Percentiles rank a stretch among this genome's conserved stretches.
Evolutionary conservation across 53 echinoderm and acorn worm genomes (phyloP).

Genomic region (Echinometra lucunter): DNA sequence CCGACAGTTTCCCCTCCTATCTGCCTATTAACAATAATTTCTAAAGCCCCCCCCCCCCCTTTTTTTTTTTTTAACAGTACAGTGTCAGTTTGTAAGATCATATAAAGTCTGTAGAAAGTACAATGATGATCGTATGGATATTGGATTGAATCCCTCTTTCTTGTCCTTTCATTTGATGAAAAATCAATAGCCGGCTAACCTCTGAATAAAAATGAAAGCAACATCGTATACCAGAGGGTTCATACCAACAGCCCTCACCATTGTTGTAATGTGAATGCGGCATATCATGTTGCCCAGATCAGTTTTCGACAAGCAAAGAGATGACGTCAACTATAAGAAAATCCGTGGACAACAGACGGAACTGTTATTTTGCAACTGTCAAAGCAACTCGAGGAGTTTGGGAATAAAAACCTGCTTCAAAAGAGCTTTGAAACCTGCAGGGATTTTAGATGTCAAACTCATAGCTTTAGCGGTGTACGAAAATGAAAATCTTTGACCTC

Average conservation of each 20-base stretch:
- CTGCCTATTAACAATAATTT: no score
- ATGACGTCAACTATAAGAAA: background rate
- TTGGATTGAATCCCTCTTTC: background rate
- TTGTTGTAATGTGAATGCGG: conserved; percentile 23
- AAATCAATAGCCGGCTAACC: background rate
- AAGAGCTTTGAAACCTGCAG: conserved; percentile 15
- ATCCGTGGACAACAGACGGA: background rate
- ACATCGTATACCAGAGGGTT: conserved; percentile 1
- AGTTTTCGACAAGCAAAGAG: background rate
- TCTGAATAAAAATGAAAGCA: background rate
- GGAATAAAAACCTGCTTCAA: background rate
- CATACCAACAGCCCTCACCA: background rate
- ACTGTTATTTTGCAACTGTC: conserved; percentile 33
- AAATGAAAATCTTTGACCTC: background rate
- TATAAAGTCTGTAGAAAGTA: no score
- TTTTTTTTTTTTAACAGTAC: no score
- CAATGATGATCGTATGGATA: no score
- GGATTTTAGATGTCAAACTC: conserved; percentile 22
- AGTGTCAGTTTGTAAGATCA: no score
- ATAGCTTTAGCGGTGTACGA: background rate
- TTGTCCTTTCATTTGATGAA: background rate
- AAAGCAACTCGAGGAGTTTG: background rate
- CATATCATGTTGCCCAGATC: conserved; percentile 15
- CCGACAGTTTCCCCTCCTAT: no score
- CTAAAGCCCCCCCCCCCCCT: no score